phyloP scores from a whole-genome alignment of 2,888 invertebrate species.

The Tolmerus cingulatus region DNA sequence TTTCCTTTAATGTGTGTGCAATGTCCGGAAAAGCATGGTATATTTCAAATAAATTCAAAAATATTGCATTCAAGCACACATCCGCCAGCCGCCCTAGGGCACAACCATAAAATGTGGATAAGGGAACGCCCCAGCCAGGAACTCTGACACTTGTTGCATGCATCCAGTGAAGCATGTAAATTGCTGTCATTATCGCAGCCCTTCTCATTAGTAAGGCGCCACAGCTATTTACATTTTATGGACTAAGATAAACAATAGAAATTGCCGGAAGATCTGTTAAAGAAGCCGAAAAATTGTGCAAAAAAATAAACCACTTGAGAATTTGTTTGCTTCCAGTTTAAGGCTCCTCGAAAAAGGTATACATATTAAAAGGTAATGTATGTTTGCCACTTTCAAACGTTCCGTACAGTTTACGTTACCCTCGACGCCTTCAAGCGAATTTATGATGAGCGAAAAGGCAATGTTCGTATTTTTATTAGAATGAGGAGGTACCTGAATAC shows the following conservation, averaged over 20 bases:
- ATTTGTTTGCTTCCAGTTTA: not conserved
- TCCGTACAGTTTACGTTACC: not conserved
- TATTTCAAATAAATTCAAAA: not conserved
- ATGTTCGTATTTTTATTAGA: not conserved
- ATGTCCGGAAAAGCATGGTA: not conserved
- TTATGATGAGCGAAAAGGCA: conserved; percentile 11
- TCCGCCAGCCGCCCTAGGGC: conserved; percentile 28
- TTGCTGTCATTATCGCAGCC: conserved; percentile 11
- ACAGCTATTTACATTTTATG: conserved; percentile 47
- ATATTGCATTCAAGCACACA: conserved; percentile 11
- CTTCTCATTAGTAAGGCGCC: conserved; percentile 47
- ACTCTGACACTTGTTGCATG: conserved; percentile 11
- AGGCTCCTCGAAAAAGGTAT: not conserved
- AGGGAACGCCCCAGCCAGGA: not conserved
- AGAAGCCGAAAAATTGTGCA: conserved; percentile 16
- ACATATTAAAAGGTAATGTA: not conserved
- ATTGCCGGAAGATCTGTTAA: conserved; percentile 25
- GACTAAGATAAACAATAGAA: conserved; percentile 25
- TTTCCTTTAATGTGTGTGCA: not conserved
- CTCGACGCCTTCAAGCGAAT: not conserved
- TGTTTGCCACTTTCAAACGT: not conserved
- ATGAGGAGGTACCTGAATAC: not conserved
- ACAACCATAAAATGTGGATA: not conserved
- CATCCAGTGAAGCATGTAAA: conserved; percentile 33
- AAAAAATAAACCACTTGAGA: conserved; percentile 27